Base-by-base conservation (phyloP, 2,113 vertebrate species). In the Tretioscincus oriximinensis region DNA sequence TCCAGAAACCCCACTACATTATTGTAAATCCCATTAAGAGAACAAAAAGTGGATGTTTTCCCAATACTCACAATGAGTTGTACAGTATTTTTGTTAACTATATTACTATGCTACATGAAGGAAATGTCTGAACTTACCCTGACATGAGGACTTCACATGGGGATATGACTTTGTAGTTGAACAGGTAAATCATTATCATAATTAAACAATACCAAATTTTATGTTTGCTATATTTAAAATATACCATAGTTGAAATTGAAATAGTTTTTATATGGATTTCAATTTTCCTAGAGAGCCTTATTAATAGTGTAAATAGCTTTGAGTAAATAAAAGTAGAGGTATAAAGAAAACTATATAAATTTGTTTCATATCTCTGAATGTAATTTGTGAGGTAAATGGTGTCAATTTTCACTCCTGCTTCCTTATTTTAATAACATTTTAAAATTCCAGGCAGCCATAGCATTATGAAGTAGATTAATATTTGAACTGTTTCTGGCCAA, bases 391-490 rank as follows among this genome's bases (percentile, higher is more conserved):
- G 20, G 24, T 18, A 0, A 86, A 81, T 28, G 18, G 21, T 54
- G 41, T 73, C 73, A 63, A 8, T 65, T 24, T 31, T 79, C 77
- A 74, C 64, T 7, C 20, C 65, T 80, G 28, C 73, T 29, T 6
- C 28, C 81, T 64, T 64, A 81, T 68, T 74, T 82, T 82, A 73
- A 84, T 35, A 66, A 74, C 14, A 7, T 11, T 65, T 5, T 54
- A 73, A 86, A 76, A 88, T 84, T 80, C 64, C 82, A 76, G 18
- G 9, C 65, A 24, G 73, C 87, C 31, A 8, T 5, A 74, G 75
- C 16, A 64, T 16, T 72, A 87, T 22, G 35, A 84, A 80, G 74
- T 86, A 58, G 83, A 82, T 90, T 91, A 92, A 86, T 81, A 84
- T 81, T 86, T 87, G 80, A 73, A 83, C 0, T 85, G 76, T 85